phyloP scores from a whole-genome alignment of 2,888 invertebrate genomes.

The Salticus scenicus region DNA sequence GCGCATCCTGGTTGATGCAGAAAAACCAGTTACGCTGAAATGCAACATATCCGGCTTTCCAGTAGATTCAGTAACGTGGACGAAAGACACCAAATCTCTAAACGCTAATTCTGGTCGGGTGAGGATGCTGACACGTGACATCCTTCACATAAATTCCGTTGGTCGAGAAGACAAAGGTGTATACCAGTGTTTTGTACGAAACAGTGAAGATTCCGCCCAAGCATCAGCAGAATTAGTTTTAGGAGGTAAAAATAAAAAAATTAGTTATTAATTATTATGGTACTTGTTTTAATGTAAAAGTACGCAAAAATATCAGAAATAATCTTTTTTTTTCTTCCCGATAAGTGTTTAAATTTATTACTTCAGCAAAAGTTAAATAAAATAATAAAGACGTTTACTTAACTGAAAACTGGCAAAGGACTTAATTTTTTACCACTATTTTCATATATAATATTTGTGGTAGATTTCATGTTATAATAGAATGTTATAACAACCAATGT shows the following conservation, averaged over 20 bases:
- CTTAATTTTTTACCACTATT: too few species aligned
- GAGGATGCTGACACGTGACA: conserved; percentile 60
- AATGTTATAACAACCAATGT: too few species aligned
- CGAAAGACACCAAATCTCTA: conserved; percentile 68
- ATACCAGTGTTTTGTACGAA: conserved; percentile 88
- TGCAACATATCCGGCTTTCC: conserved; percentile 77
- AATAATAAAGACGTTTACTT: too few species aligned
- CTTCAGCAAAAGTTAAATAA: too few species aligned
- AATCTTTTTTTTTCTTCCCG: too few species aligned
- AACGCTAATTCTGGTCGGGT: conserved; percentile 54
- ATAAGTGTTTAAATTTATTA: too few species aligned
- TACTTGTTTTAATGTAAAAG: too few species aligned
- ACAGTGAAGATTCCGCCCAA: conserved; percentile 89
- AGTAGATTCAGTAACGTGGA: conserved; percentile 69
- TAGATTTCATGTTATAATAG: too few species aligned
- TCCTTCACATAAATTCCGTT: conserved; percentile 70
- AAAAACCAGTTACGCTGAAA: conserved; percentile 73
- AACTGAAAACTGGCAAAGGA: too few species aligned
- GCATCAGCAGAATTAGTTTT: conserved; percentile 87
- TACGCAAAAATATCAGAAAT: too few species aligned
- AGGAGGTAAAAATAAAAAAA: conserved; percentile 83
- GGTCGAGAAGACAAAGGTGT: conserved; percentile 71
- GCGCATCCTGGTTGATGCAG: conserved; percentile 69
- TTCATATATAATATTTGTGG: too few species aligned
- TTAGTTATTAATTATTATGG: too few species aligned